Percentiles rank a stretch among this genome's conserved stretches.
These are phyloP conservation scores for Osmerus mordax DNA, from an alignment of 2,113 vertebrate species.

Conservation along the genomic window DNA sequence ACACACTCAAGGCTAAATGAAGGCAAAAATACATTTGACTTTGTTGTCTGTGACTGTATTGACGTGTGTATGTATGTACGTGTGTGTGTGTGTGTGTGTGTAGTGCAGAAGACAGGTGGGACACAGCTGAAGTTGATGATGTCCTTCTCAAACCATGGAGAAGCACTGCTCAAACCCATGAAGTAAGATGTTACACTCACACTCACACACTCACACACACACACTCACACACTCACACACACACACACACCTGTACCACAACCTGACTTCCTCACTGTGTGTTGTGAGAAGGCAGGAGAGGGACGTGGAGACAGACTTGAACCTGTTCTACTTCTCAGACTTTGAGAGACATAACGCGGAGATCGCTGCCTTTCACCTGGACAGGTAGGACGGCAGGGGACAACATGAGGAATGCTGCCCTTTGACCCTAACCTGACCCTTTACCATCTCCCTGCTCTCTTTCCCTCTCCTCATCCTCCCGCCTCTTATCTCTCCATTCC, in stretches of 20 bases:
- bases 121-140: slow-evolving; percentile 79
- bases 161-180: slow-evolving; percentile 82
- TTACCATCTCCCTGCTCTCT: not conserved
- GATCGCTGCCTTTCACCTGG: slow-evolving; percentile 83
- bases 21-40: not conserved
- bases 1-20: too few species aligned
- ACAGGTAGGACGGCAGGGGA: slow-evolving; percentile 71
- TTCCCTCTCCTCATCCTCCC: not conserved
- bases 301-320: slow-evolving; percentile 77
- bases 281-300: slow-evolving; percentile 71
- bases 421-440: not conserved
- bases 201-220: too few species aligned
- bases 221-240: too few species aligned
- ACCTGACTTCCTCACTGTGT: not conserved
- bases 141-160: slow-evolving; percentile 72
- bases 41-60: not conserved
- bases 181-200: slow-evolving; percentile 67
- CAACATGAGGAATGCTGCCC: not conserved
- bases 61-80: not conserved
- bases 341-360: slow-evolving; percentile 88
- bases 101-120: slow-evolving; percentile 76
- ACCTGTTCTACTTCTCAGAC: slow-evolving; percentile 89
- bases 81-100: not conserved
- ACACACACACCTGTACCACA: too few species aligned
- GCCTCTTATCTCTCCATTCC: not conserved